Percentiles rank a stretch among this genome's conserved stretches.
phyloP scores from a whole-genome alignment of 2,797 vertebrate species.

The Thripadectes ignobilis region DNA sequence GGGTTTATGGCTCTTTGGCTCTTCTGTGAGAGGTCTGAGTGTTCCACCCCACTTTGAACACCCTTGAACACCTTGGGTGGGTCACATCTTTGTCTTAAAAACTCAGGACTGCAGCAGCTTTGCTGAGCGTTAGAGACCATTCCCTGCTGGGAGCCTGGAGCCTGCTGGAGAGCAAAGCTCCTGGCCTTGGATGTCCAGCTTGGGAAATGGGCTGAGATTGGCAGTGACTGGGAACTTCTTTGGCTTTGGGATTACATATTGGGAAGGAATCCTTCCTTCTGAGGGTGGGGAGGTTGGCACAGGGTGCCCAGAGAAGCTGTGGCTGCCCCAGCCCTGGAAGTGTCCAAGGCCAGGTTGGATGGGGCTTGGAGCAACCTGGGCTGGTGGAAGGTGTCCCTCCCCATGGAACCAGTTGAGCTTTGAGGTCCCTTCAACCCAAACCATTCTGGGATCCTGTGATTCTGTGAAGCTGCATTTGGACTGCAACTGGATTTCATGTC shows the following conservation, averaged over 20 bases:
- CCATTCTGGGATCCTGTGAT: background rate
- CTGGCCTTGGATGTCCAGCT: background rate
- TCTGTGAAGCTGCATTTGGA: background rate
- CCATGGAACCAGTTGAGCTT: background rate
- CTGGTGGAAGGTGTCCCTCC: background rate
- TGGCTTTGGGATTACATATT: background rate
- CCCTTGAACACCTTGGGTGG: background rate
- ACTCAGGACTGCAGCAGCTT: background rate
- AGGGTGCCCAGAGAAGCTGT: background rate
- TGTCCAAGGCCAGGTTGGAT: background rate
- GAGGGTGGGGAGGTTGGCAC: background rate
- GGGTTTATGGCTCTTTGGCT: background rate
- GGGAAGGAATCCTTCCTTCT: background rate
- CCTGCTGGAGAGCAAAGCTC: background rate
- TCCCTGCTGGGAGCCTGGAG: background rate
- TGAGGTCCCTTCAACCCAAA: background rate
- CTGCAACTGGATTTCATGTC: background rate
- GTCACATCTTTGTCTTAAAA: background rate
- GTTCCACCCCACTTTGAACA: background rate
- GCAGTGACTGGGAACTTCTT: background rate
- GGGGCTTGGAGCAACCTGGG: background rate
- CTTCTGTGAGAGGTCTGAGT: background rate
- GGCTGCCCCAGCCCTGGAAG: background rate
- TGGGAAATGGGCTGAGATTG: background rate
- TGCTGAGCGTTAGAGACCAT: background rate